Evolutionary conservation across 2,113 vertebrate genomes (phyloP), one percentile per base, ranked within the genome.

Genomic region (Aramus guarauna): DNA sequence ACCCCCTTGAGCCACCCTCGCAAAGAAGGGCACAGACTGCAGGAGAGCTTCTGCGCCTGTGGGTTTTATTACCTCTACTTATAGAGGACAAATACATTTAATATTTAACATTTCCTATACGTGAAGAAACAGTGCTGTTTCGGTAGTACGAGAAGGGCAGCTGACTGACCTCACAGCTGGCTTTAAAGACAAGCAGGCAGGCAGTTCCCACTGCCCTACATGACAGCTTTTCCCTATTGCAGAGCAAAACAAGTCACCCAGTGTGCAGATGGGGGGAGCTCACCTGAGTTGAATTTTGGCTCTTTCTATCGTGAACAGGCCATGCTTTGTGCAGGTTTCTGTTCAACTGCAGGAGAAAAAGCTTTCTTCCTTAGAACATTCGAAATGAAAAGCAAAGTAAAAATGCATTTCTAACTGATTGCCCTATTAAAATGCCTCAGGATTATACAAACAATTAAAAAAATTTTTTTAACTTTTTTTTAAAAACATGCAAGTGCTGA

Each of bases 91-190:
- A 94, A 93, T 78, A 71, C 34, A 29, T 89, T 81, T 48, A 77
- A 84, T 91, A 92, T 84, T 77, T 92, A 94, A 96, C 93, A 92
- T 94, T 94, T 97, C 96, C 95, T 91, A 71, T 29, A 29, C 11
- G 32, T 52, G 92, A 60, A 83, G 90, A 71, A 5, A 1, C 39
- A 29, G 67, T 6, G 4, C 79, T 93, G 63, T 66, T 88, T 69
- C 1, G 4, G 56, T 68, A 91, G 60, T 59, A 39, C 76, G 50
- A 84, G 71, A 53, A 55, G 86, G 89, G 91, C 83, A 94, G 27
- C n/a, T 5, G 26, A 24, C 83, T 71, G 93, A 95, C 89, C 94
- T 94, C 94, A 84, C 93, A 95, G 94, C 86, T 84, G 95, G 86
- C 68, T 94, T 96, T 91, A 97, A 96, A 97, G 91, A 74, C 59